These are phyloP conservation scores for Phortica variegata DNA, from an alignment of 1,140 invertebrate genomes.

Conservation along the genomic window DNA sequence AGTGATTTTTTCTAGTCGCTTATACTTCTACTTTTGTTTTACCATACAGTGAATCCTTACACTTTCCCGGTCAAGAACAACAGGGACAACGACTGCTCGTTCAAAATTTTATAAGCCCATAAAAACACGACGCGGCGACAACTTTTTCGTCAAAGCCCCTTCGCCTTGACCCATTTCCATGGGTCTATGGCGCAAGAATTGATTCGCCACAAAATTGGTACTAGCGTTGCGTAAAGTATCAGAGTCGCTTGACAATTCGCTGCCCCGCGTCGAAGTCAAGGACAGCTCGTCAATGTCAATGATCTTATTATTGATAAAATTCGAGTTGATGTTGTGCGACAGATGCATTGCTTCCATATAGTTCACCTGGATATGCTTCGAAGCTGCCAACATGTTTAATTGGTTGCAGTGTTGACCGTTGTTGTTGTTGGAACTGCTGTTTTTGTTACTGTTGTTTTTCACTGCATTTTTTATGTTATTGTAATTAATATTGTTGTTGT, in stretches of 20 bases:
- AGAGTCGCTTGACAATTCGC: conserved; percentile 16
- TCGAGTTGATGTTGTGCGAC: too few relatives aligned
- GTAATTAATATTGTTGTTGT: too few relatives aligned
- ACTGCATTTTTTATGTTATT: too few relatives aligned
- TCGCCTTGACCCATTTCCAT: neutral
- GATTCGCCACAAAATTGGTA: neutral
- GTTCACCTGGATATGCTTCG: too few relatives aligned
- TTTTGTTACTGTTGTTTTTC: conserved; percentile 1
- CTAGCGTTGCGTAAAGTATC: conserved; percentile 13
- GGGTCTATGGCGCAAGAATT: neutral
- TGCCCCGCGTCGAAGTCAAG: conserved; percentile 11
- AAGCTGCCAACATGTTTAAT: neutral
- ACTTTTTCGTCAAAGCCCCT: neutral
- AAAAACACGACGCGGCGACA: too few relatives aligned
- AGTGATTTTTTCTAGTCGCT: too few relatives aligned
- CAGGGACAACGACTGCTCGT: too few relatives aligned
- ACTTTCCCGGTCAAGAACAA: too few relatives aligned
- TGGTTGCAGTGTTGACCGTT: neutral
- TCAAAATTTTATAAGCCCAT: too few relatives aligned
- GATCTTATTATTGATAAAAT: neutral
- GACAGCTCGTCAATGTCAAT: conserved; percentile 17
- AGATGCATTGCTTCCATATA: too few relatives aligned
- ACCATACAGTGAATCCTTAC: too few relatives aligned
- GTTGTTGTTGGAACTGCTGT: neutral
- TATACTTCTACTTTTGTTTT: too few relatives aligned